These are phyloP conservation scores for Chiroxiphia lanceolata DNA, from an alignment of 2,797 vertebrate species.

Conservation along the genomic window DNA sequence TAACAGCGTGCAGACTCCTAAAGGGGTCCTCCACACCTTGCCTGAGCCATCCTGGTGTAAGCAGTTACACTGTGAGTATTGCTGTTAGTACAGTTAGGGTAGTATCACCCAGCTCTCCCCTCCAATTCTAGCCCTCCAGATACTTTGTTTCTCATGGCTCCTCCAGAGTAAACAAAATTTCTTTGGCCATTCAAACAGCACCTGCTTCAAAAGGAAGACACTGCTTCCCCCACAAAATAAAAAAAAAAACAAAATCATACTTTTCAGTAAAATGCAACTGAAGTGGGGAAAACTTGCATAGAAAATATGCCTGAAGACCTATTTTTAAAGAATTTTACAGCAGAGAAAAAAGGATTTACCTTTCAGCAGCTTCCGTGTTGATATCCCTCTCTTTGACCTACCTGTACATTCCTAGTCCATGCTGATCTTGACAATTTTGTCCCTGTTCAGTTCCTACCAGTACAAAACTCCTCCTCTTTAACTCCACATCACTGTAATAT, in stretches of 20 bases:
- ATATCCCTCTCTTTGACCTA: not conserved
- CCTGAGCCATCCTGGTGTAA: fast-evolving
- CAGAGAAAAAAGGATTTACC: not conserved
- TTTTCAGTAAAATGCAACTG: not conserved
- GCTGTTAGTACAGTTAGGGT: fast-evolving
- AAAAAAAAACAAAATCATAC: not conserved
- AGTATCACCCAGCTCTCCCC: not conserved
- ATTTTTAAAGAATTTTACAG: not conserved
- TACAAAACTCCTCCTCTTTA: not conserved
- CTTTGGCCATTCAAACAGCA: not conserved
- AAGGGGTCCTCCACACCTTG: not conserved
- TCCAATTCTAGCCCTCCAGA: not conserved
- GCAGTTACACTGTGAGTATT: not conserved
- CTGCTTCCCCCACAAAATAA: not conserved
- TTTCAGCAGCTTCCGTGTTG: not conserved
- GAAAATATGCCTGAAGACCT: not conserved
- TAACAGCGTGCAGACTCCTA: not conserved
- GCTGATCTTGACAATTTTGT: not conserved
- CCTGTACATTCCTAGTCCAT: not conserved
- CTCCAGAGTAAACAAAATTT: not conserved
- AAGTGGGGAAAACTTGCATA: not conserved
- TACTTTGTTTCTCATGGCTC: not conserved
- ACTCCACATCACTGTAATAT: not conserved
- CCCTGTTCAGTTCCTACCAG: not conserved
- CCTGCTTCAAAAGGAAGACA: not conserved